Conservation (phyloP, 2,113 vertebrate species). For the Otocyon megalotis region DNA sequence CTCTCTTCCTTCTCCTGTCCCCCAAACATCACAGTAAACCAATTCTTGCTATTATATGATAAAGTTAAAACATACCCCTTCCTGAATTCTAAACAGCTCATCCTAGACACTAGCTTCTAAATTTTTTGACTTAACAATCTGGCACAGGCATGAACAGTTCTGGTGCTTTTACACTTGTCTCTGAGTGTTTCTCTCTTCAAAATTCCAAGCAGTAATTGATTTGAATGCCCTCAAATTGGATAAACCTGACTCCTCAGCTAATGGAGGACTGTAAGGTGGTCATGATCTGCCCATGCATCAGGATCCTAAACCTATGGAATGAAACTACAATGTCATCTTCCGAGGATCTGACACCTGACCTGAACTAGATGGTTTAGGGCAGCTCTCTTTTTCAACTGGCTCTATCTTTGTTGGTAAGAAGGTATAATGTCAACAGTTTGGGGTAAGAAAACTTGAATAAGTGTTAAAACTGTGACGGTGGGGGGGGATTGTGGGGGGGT, state of each 20-base stretch:
- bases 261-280: not conserved
- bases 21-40: not conserved
- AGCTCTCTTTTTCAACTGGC: not conserved
- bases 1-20: not conserved
- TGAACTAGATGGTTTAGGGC: not conserved
- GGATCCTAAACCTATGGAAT: not conserved
- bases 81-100: conserved; percentile 27
- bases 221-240: conserved; percentile 52
- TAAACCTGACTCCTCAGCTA: conserved; percentile 29
- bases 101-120: conserved; percentile 14
- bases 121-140: not conserved
- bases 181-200: conserved; percentile 65
- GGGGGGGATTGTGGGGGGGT: too few species aligned
- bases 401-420: not conserved
- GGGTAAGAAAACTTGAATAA: not conserved
- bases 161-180: conserved; percentile 46
- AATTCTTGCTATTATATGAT: not conserved
- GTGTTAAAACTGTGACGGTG: not conserved
- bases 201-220: conserved; percentile 48
- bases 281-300: not conserved
- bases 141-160: not conserved
- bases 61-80: not conserved
- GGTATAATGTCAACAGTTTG: not conserved
- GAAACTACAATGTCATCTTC: not conserved
- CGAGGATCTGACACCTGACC: not conserved